phyloP scores from a whole-genome alignment of 2,113 vertebrate genomes.

The Brachyhypopomus gauderio region DNA sequence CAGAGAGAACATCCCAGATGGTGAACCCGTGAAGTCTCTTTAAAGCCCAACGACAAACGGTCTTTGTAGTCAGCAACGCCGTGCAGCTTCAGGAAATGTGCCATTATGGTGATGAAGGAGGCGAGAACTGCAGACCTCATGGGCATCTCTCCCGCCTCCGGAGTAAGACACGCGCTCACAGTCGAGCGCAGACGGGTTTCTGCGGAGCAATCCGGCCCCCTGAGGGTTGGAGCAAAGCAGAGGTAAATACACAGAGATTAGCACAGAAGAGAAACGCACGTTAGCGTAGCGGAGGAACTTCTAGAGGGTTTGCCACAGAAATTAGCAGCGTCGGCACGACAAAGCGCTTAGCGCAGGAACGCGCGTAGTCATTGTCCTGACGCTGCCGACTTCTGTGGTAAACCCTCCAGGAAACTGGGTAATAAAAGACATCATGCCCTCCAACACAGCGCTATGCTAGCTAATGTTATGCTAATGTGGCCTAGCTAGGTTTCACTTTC shows the following conservation, averaged over 20 bases:
- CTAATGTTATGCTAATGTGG: too few relatives aligned
- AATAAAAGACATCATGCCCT: neutral
- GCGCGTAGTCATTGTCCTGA: too few relatives aligned
- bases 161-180: slow-evolving; percentile 53
- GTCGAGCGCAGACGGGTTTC: slow-evolving; percentile 66
- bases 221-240: slow-evolving; percentile 51
- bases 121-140: slow-evolving; percentile 9
- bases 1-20: slow-evolving; percentile 46
- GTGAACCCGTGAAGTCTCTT: slow-evolving; percentile 54
- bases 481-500: neutral
- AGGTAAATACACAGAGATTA: slow-evolving; percentile 10
- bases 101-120: slow-evolving; percentile 39
- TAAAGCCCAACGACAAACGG: slow-evolving; percentile 45
- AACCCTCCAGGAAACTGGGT: slow-evolving; percentile 21
- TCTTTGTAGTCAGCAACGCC: slow-evolving; percentile 42
- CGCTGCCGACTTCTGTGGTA: neutral
- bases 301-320: too few relatives aligned
- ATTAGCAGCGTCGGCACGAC: too few relatives aligned
- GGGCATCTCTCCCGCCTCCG: neutral
- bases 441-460: neutral
- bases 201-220: slow-evolving; percentile 72
- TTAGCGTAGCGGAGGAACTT: neutral
- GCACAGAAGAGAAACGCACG: neutral
- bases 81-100: slow-evolving; percentile 20
- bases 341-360: too few relatives aligned